Evolutionary conservation across 2,888 invertebrate genomes (phyloP).

Genomic region (Lathronympha strigana): DNA sequence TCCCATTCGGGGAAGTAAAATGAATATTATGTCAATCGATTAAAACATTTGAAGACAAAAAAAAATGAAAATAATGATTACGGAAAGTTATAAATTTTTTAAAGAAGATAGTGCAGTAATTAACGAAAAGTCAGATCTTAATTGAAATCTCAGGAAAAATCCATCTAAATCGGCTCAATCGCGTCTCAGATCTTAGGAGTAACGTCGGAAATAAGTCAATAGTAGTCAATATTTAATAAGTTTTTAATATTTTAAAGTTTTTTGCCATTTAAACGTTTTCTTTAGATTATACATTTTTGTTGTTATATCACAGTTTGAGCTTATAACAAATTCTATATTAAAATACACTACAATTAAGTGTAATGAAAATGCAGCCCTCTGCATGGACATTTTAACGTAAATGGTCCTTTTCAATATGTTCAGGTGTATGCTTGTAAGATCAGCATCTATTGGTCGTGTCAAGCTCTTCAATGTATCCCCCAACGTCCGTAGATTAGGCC

Average conservation of each 20-base stretch:
- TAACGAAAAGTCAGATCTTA: constrained; percentile 65
- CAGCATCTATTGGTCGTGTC: not conserved
- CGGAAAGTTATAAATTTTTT: too few species aligned
- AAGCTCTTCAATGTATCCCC: not conserved
- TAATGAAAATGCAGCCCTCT: too few species aligned
- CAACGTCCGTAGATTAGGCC: not conserved
- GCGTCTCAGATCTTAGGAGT: not conserved
- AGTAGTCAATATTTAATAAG: not conserved
- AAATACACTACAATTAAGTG: not conserved
- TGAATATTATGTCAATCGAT: too few species aligned
- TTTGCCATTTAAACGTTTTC: not conserved
- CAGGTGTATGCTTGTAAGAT: too few species aligned
- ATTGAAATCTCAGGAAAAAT: constrained; percentile 69
- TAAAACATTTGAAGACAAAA: too few species aligned
- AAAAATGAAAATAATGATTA: constrained; percentile 51
- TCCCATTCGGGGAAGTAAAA: too few species aligned
- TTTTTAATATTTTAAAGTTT: not conserved
- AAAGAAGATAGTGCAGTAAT: constrained; percentile 59
- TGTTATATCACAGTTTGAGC: not conserved
- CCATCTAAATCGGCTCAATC: not conserved
- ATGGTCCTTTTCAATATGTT: too few species aligned
- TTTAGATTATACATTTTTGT: not conserved
- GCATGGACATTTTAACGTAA: too few species aligned
- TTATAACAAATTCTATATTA: not conserved
- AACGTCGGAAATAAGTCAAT: constrained; percentile 13